These are phyloP conservation scores for Drosophila nigrodunni DNA, from an alignment of 1,140 invertebrate species.

Conservation along the genomic window DNA sequence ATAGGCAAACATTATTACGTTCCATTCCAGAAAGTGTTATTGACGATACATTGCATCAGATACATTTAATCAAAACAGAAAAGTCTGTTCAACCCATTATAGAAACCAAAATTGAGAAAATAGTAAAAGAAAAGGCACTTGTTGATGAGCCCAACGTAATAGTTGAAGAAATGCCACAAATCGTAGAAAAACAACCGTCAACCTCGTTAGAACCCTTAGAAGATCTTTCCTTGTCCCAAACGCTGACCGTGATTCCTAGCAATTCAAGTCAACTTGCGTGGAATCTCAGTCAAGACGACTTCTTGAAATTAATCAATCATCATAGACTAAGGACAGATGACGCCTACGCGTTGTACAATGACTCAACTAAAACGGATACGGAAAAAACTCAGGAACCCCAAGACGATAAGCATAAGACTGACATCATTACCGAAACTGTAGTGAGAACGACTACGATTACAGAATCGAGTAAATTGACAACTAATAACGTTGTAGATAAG, in stretches of 20 bases:
- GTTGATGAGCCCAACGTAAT: conserved; percentile 5
- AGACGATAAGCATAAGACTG: conserved; percentile 80
- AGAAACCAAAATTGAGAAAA: conserved; percentile 11
- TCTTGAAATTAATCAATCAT: conserved; percentile 54
- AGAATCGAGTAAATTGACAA: conserved; percentile 57
- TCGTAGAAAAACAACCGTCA: conserved; percentile 20
- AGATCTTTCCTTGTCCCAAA: conserved; percentile 3
- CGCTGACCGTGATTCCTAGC: conserved; percentile 6
- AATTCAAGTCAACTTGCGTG: conserved; percentile 47
- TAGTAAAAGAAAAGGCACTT: neutral
- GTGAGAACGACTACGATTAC: conserved; percentile 76
- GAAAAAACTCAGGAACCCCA: conserved; percentile 71
- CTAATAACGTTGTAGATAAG: conserved; percentile 75
- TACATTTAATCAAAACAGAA: conserved; percentile 41
- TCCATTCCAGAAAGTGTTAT: conserved; percentile 32
- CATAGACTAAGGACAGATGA: conserved; percentile 47
- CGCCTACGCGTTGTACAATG: conserved; percentile 42
- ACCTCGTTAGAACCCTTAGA: neutral
- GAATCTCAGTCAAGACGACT: conserved; percentile 71
- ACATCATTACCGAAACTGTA: conserved; percentile 80
- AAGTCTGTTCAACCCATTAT: conserved; percentile 14
- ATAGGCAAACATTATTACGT: conserved; percentile 51
- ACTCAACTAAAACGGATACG: conserved; percentile 14
- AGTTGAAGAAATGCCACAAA: conserved; percentile 4
- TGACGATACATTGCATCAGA: conserved; percentile 45